Conservation (phyloP, 2,888 invertebrate species). For the Sicus ferrugineus region DNA sequence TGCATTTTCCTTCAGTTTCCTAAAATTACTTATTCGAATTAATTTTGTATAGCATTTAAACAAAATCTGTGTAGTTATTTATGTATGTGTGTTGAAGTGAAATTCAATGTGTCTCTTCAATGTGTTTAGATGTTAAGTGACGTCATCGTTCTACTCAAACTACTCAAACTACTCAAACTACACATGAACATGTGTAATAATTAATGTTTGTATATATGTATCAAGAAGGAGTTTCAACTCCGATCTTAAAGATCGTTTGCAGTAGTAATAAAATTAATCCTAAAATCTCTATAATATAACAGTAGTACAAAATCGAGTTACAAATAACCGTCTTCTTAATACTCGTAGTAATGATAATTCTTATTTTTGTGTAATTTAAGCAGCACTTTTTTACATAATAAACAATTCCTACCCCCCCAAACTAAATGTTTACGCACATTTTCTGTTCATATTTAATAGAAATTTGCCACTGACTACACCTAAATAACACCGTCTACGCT, state of each 20-base stretch:
- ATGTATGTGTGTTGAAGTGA: not conserved
- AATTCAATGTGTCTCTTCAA: not conserved
- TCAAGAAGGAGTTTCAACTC: too few species aligned
- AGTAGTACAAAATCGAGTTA: not conserved
- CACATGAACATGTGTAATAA: not conserved
- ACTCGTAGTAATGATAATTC: too few species aligned
- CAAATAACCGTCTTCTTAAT: too few species aligned
- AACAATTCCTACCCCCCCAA: not conserved
- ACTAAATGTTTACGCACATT: not conserved
- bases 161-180: not conserved
- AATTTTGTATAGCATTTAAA: not conserved
- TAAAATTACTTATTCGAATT: not conserved
- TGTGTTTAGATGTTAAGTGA: not conserved
- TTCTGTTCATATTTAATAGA: constrained; percentile 4
- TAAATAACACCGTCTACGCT: too few species aligned
- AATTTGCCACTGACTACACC: too few species aligned
- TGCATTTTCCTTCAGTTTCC: not conserved
- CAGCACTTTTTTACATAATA: not conserved
- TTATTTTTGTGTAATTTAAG: too few species aligned
- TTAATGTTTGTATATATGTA: not conserved
- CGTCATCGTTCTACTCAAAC: too few species aligned
- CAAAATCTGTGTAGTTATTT: not conserved
- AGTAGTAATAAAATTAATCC: not conserved
- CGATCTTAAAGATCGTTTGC: not conserved
- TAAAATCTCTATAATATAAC: not conserved